Evolutionary conservation across 2,888 invertebrate species (phyloP).

Genomic region (Exocentrus adspersus): DNA sequence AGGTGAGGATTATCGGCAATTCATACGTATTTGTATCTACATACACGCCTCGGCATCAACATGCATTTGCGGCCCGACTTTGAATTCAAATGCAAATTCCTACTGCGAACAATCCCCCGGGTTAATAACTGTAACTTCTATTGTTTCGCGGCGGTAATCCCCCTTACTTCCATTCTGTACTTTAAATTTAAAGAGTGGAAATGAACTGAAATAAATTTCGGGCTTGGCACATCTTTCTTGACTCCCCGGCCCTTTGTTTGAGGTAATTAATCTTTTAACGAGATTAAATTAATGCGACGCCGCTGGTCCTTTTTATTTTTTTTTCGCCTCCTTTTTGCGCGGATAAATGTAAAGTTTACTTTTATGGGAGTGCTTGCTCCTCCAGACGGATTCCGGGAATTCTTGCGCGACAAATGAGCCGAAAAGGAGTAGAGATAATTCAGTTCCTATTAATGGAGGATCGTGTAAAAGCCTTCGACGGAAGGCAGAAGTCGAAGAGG

Average conservation of each 20-base stretch:
- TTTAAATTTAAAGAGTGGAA: slow-evolving; percentile 49
- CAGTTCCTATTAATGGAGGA: not conserved
- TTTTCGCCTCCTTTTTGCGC: slow-evolving; percentile 26
- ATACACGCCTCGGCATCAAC: no score
- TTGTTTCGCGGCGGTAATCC: slow-evolving; percentile 46
- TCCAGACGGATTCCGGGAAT: slow-evolving; percentile 28
- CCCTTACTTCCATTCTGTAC: slow-evolving; percentile 44
- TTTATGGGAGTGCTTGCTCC: slow-evolving; percentile 36
- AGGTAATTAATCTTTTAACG: slow-evolving; percentile 50
- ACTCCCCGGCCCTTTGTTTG: slow-evolving; percentile 47
- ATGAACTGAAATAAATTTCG: slow-evolving; percentile 50
- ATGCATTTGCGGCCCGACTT: slow-evolving; percentile 23
- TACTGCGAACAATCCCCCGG: slow-evolving; percentile 36
- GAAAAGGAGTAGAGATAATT: slow-evolving; percentile 13
- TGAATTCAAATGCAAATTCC: slow-evolving; percentile 41
- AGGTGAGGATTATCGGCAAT: slow-evolving; percentile 1
- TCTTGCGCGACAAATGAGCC: slow-evolving; percentile 25
- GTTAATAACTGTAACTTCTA: slow-evolving; percentile 46
- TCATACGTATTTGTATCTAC: not conserved
- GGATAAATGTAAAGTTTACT: slow-evolving; percentile 39
- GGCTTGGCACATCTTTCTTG: slow-evolving; percentile 49
- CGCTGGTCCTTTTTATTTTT: slow-evolving; percentile 32
- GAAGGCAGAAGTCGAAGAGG: not conserved
- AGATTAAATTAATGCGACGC: slow-evolving; percentile 46
- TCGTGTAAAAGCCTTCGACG: not conserved